Conservation (phyloP, 1,140 invertebrate genomes). For the Drepana arcuata region DNA sequence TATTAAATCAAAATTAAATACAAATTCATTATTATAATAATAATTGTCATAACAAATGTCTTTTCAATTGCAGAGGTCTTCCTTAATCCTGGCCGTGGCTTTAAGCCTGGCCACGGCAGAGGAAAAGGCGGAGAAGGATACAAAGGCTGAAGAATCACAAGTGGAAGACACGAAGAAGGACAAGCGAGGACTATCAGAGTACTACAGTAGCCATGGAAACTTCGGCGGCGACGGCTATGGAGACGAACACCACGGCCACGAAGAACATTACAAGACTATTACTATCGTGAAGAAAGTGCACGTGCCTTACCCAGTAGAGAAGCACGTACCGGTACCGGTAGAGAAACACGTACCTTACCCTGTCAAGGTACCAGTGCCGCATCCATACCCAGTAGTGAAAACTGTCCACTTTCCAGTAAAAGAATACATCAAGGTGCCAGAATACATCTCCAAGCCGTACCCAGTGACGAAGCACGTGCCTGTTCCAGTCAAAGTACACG, state of each 20-base stretch:
- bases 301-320: constrained; percentile 75
- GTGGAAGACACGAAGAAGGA: constrained; percentile 73
- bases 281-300: constrained; percentile 82
- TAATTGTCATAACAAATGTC: constrained; percentile 7
- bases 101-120: constrained; percentile 68
- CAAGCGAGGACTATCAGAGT: constrained; percentile 76
- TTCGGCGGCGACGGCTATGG: not conserved
- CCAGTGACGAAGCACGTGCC: constrained; percentile 79
- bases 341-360: constrained; percentile 73
- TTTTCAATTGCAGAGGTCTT: constrained; percentile 51
- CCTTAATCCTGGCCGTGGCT: constrained; percentile 68
- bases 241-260: constrained; percentile 20
- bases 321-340: constrained; percentile 73
- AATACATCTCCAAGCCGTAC: constrained; percentile 75
- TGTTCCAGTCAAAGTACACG: constrained; percentile 76
- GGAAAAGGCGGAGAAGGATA: constrained; percentile 71
- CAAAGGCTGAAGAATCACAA: constrained; percentile 61
- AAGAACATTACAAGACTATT: constrained; percentile 76
- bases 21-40: constrained; percentile 1
- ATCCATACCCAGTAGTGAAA: constrained; percentile 76
- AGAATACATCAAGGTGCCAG: constrained; percentile 76
- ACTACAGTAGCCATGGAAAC: constrained; percentile 38
- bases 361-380: constrained; percentile 73
- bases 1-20: constrained; percentile 2
- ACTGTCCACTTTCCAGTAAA: constrained; percentile 77